phyloP scores from a whole-genome alignment of 1,140 invertebrate genomes.

The Drosophila lini region DNA sequence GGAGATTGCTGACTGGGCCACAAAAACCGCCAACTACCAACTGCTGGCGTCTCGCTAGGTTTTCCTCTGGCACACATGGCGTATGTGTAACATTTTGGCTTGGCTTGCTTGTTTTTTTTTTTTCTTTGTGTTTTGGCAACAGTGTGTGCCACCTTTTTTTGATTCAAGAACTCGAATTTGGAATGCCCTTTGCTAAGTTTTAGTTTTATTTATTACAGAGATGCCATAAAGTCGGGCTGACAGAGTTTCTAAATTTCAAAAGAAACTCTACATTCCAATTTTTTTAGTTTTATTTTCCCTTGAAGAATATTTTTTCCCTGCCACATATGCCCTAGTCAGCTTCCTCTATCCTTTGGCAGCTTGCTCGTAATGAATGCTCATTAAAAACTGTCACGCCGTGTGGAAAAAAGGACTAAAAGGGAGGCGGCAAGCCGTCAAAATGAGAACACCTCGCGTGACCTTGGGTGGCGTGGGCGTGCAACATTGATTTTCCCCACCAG shows the following conservation, averaged over 20 bases:
- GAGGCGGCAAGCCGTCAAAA: neutral
- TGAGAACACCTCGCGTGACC: conserved; percentile 12
- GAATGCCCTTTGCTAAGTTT: neutral
- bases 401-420: neutral
- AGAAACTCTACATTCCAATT: too few species aligned
- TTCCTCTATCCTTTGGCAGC: neutral
- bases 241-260: neutral
- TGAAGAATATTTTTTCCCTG: neutral
- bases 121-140: conserved; percentile 1
- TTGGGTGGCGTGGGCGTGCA: conserved; percentile 2
- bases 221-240: too few species aligned
- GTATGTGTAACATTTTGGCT: conserved; percentile 67
- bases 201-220: neutral
- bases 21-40: conserved; percentile 26
- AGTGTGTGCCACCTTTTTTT: neutral
- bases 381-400: conserved; percentile 42
- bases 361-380: conserved; percentile 45
- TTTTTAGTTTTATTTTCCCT: neutral
- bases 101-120: conserved; percentile 37
- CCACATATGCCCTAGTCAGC: neutral
- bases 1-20: conserved; percentile 46
- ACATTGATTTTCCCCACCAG: conserved; percentile 29
- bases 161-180: neutral
- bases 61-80: conserved; percentile 51
- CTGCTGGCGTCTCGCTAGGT: neutral